A percentile compares a stretch with the other conserved stretches of the same genome.
Conservation (phyloP, 1,140 invertebrate species). For the Drosophila yakuba region DNA sequence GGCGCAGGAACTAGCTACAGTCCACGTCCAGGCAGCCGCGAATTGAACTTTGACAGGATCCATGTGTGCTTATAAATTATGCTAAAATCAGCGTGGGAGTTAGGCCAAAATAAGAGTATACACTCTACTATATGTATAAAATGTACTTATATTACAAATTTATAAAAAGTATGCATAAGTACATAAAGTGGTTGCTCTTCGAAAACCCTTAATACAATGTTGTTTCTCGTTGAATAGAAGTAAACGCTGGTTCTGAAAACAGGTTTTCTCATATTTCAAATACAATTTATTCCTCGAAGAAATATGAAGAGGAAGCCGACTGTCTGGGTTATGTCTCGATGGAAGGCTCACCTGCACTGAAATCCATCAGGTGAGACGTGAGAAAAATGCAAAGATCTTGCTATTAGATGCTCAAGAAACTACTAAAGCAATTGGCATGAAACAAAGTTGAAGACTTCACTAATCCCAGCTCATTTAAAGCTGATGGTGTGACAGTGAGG, state of each 20-base stretch:
- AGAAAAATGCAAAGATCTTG: slow-evolving; percentile 37
- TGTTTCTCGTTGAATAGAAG: no score
- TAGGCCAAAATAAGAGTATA: background rate
- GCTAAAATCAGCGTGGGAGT: no score
- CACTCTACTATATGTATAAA: no score
- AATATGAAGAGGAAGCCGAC: slow-evolving; percentile 16
- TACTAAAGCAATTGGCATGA: background rate
- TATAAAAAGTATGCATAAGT: no score
- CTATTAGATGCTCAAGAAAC: background rate
- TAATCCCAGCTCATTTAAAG: background rate
- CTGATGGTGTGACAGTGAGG: background rate
- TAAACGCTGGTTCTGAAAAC: no score
- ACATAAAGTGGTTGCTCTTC: no score
- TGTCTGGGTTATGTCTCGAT: slow-evolving; percentile 19
- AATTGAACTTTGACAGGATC: slow-evolving; percentile 58
- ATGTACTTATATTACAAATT: no score
- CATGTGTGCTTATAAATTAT: slow-evolving; percentile 1
- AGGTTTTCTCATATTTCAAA: background rate
- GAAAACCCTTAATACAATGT: no score
- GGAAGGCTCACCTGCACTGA: slow-evolving; percentile 41
- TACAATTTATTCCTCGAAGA: background rate
- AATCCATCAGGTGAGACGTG: slow-evolving; percentile 50
- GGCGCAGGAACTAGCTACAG: slow-evolving; percentile 24
- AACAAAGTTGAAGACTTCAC: background rate
- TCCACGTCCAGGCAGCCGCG: background rate